phyloP scores from a whole-genome alignment of 2,888 invertebrate species.

The Artemia sinica region DNA sequence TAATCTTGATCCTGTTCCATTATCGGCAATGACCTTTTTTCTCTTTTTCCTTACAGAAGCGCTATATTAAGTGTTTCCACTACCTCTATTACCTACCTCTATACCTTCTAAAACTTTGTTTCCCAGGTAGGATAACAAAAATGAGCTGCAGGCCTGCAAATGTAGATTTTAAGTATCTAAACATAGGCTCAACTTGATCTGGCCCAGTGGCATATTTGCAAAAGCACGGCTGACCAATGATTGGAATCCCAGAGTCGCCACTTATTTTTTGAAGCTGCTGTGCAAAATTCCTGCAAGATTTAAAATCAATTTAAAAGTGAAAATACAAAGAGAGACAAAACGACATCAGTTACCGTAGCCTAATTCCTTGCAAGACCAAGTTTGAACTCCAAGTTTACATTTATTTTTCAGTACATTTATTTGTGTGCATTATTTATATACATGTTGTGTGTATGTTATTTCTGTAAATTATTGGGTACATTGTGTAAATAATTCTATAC shows the following conservation, averaged over 20 bases:
- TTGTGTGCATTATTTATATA: no score
- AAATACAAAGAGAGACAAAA: no score
- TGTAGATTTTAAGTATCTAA: conserved; percentile 91
- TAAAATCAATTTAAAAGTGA: conserved; percentile 4
- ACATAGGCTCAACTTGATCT: conserved; percentile 99
- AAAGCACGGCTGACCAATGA: conserved; percentile 93
- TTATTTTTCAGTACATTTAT: no score
- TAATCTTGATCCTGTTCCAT: no score
- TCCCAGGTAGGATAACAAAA: conserved; percentile 91
- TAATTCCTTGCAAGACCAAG: no score
- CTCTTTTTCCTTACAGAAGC: neutral
- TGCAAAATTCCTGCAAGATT: conserved; percentile 61
- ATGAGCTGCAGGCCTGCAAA: conserved; percentile 90
- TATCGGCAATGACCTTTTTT: no score
- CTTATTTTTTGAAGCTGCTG: conserved; percentile 96
- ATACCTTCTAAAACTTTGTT: conserved; percentile 98
- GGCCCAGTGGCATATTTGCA: conserved; percentile 97
- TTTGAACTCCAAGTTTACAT: no score
- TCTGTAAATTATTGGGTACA: no score
- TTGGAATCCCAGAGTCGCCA: conserved; percentile 99
- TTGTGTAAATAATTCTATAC: no score
- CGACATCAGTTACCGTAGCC: no score
- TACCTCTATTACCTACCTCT: conserved; percentile 54
- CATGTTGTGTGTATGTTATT: no score
- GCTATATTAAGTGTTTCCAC: neutral